Evolutionary conservation across 2,113 vertebrate species (phyloP).

Genomic region (Passer montanus): DNA sequence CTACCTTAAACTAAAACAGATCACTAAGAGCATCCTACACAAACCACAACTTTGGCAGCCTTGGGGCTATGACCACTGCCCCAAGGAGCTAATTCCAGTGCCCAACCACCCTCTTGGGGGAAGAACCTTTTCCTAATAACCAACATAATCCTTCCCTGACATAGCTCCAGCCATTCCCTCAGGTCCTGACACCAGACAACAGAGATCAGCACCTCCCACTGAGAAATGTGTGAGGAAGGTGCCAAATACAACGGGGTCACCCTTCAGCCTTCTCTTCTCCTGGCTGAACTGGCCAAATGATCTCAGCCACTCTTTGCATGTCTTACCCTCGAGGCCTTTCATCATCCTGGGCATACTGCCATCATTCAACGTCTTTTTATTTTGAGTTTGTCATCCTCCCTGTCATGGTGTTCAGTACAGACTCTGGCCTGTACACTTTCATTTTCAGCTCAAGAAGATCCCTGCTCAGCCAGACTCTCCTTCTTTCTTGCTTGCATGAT

Average conservation of each 20-base stretch:
- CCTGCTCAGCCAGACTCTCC: not conserved
- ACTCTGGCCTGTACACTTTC: not conserved
- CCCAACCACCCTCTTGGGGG: not conserved
- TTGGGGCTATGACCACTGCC: not conserved
- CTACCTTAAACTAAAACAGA: not conserved
- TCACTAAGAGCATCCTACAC: not conserved
- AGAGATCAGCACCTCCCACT: not conserved
- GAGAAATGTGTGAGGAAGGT: not conserved
- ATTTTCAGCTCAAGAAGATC: not conserved
- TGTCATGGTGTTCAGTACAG: not conserved
- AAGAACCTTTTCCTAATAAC: not conserved
- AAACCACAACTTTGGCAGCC: not conserved
- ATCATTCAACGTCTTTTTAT: not conserved
- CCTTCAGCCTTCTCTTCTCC: not conserved
- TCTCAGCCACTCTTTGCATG: not conserved
- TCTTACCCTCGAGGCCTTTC: not conserved
- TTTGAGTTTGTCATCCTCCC: not conserved
- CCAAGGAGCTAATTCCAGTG: not conserved
- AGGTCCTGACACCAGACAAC: not conserved
- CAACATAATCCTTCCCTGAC: not conserved
- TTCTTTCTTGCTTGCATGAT: not conserved
- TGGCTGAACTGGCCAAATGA: not conserved
- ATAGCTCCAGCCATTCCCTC: not conserved
- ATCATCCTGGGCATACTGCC: not conserved
- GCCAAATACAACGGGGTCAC: rapidly evolving